These are phyloP conservation scores for Garra rufa DNA, from an alignment of 2,113 vertebrate genomes.

Conservation along the genomic window DNA sequence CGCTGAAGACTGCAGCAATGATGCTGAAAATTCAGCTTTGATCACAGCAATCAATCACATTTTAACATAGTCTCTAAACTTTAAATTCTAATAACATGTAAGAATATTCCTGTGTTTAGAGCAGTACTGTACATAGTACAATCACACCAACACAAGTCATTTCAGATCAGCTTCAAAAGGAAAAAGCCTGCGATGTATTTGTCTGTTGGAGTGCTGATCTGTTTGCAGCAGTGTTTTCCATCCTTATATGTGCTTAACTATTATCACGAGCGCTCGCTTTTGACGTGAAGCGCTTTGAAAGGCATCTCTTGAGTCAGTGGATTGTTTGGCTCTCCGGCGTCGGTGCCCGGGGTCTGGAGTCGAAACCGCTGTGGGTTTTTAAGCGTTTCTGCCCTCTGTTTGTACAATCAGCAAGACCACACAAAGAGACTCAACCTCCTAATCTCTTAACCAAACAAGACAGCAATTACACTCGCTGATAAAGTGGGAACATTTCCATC, in stretches of 20 bases:
- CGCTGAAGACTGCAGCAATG: background rate
- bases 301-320: constrained; percentile 25
- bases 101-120: no score
- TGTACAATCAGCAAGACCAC: constrained; percentile 81
- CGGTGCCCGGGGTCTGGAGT: constrained; percentile 41
- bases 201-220: background rate
- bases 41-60: background rate
- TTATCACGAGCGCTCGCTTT: background rate
- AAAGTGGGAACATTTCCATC: constrained; percentile 80
- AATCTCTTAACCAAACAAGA: constrained; percentile 84
- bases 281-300: background rate
- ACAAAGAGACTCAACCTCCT: constrained; percentile 79
- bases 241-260: background rate
- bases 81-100: no score
- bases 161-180: background rate
- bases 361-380: constrained; percentile 67
- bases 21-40: background rate
- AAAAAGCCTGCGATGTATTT: background rate
- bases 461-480: constrained; percentile 82
- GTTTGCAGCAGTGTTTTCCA: background rate
- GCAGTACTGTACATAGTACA: no score
- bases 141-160: no score
- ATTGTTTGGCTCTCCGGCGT: background rate
- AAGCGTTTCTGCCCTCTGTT: constrained; percentile 72
- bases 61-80: no score